Base-by-base conservation (phyloP, 2,888 invertebrate species). In the Drosophila vallismaia region DNA sequence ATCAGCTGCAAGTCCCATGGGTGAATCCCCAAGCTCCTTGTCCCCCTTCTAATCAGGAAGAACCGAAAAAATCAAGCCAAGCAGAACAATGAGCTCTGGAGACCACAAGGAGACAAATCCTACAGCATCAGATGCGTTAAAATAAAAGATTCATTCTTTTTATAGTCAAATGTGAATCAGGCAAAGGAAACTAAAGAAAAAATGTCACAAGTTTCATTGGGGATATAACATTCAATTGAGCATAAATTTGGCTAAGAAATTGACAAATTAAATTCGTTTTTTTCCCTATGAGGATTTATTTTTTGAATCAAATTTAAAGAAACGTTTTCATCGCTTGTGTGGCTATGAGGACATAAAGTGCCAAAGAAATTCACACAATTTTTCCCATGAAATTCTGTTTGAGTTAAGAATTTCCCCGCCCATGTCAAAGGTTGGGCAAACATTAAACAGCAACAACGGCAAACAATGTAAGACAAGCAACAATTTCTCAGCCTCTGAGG, bases 1-100 rank as follows among this genome's bases (percentile, higher is more conserved):
- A 84, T 80, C 76, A 72, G 48, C 42, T 50, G 63, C 50, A 51
- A 76, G 64, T 77, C 81, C 81, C 75, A 26, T 46, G 78, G 49
- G 84, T 58, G 48, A 57, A 62, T 49, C 60, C 46, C 50, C 54
- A 28, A 42, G 12, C 7, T 10, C 44, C 38, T 10, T 24, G 40
- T 7, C 46, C 46, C 7, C 36, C 45, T 45, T 45, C 68, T 68
- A 64, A 64, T 64, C 68, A 64, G 68, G 68, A 5, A 24, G 19
- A 63, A 50, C 14, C 53, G 54, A 40, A 54, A 68, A 44, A 66
- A 68, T 53, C 68, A 67, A 67, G 38, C 54, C 46, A 40, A 48
- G 48, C 38, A 7, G 36, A 53, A 53, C 54, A 68, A 53, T 64
- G 31, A 51, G 51, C 26, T 51, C n/a, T 36, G 33, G 36, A 19